Evolutionary conservation across 1,140 invertebrate species (phyloP).

Genomic region (Cephus cinctus): DNA sequence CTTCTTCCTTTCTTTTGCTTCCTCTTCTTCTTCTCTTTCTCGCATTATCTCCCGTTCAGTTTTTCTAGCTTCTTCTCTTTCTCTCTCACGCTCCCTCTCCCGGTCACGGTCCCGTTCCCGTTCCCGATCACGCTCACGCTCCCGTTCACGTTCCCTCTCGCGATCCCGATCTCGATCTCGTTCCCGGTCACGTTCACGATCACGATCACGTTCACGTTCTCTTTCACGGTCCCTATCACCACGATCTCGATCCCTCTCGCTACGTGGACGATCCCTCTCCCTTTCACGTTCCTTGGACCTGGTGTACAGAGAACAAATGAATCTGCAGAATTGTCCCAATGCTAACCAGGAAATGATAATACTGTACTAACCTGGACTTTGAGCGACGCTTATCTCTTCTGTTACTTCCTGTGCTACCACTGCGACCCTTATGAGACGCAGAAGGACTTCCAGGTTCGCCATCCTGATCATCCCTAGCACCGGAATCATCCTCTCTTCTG

Average conservation of each 20-base stretch:
- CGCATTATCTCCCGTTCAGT: slow-evolving; percentile 64
- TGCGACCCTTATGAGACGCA: slow-evolving; percentile 41
- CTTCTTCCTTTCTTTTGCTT: slow-evolving; percentile 86
- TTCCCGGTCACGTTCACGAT: slow-evolving; percentile 27
- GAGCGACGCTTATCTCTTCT: slow-evolving; percentile 53
- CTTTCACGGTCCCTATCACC: slow-evolving; percentile 41
- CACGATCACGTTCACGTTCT: slow-evolving; percentile 41
- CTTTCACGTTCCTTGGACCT: slow-evolving; percentile 53
- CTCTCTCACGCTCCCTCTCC: slow-evolving; percentile 46
- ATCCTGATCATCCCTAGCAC: slow-evolving; percentile 52
- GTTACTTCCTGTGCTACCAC: slow-evolving; percentile 41
- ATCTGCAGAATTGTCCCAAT: not conserved
- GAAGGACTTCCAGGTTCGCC: slow-evolving; percentile 49
- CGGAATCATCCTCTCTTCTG: slow-evolving; percentile 39
- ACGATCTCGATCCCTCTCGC: not conserved
- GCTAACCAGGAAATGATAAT: not conserved
- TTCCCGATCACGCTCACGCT: slow-evolving; percentile 30
- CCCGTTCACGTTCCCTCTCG: slow-evolving; percentile 30
- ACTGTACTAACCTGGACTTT: slow-evolving; percentile 52
- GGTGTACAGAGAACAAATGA: slow-evolving; percentile 9
- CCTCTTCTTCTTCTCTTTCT: slow-evolving; percentile 88
- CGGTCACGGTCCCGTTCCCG: slow-evolving; percentile 35
- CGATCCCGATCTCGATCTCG: slow-evolving; percentile 33
- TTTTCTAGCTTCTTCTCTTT: slow-evolving; percentile 57
- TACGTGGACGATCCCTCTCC: slow-evolving; percentile 38